Conservation (phyloP, 2,888 invertebrate species). For the Mythimna impura region DNA sequence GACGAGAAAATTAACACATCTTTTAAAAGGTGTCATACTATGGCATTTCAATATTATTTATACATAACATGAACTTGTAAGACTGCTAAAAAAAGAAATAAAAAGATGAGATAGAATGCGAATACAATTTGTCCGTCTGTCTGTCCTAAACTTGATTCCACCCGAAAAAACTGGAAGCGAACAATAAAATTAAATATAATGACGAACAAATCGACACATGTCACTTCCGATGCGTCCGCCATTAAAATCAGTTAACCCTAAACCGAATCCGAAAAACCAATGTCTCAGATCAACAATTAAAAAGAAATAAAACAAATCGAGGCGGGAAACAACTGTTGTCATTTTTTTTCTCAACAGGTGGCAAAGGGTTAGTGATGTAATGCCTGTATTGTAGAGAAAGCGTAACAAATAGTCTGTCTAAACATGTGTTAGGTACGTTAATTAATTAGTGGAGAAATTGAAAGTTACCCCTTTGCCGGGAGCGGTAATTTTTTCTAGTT, state of each 20-base stretch:
- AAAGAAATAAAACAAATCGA: slow-evolving; percentile 90
- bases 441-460: slow-evolving; percentile 88
- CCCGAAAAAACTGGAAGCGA: slow-evolving; percentile 57
- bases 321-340: slow-evolving; percentile 88
- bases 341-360: slow-evolving; percentile 82
- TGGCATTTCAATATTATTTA: slow-evolving; percentile 10
- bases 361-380: slow-evolving; percentile 80
- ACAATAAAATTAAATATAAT: slow-evolving; percentile 86
- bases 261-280: slow-evolving; percentile 69
- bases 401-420: slow-evolving; percentile 86
- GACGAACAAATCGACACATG: slow-evolving; percentile 86
- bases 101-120: slow-evolving; percentile 18
- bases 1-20: slow-evolving; percentile 15
- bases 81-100: slow-evolving; percentile 1
- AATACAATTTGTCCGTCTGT: slow-evolving; percentile 46
- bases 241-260: slow-evolving; percentile 85
- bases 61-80: slow-evolving; percentile 18
- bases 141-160: slow-evolving; percentile 11
- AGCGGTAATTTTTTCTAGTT: slow-evolving; percentile 63
- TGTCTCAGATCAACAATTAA: slow-evolving; percentile 84
- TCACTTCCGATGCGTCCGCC: slow-evolving; percentile 85
- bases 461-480: slow-evolving; percentile 82
- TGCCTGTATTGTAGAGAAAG: slow-evolving; percentile 85
- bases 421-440: slow-evolving; percentile 88
- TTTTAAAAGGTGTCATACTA: slow-evolving; percentile 12